Conservation (phyloP, 1,140 invertebrate species). For the Apis mellifera region Amel_HAv3.1 CM009938.2:4176001-4176500, state of each 20-base stretch:
- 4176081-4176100: neutral
- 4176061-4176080: neutral
- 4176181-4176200: neutral
- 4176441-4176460: neutral
- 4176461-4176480: neutral
- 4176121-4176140: too few species aligned
- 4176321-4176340: neutral
- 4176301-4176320: neutral
- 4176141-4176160: neutral
- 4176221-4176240: neutral
- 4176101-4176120: neutral
- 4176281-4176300: neutral
- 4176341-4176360: neutral
- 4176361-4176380: too few species aligned
- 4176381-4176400: neutral
- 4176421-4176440: neutral
- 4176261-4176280: constrained; percentile 10
- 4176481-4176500: neutral
- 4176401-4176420: neutral
- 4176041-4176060: constrained; percentile 2
- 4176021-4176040: constrained; percentile 48
- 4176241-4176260: neutral
- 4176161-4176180: neutral
- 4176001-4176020: constrained; percentile 43
- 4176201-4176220: constrained; percentile 6